Conservation (phyloP, 2,888 invertebrate species). For the Thereva unica region DNA sequence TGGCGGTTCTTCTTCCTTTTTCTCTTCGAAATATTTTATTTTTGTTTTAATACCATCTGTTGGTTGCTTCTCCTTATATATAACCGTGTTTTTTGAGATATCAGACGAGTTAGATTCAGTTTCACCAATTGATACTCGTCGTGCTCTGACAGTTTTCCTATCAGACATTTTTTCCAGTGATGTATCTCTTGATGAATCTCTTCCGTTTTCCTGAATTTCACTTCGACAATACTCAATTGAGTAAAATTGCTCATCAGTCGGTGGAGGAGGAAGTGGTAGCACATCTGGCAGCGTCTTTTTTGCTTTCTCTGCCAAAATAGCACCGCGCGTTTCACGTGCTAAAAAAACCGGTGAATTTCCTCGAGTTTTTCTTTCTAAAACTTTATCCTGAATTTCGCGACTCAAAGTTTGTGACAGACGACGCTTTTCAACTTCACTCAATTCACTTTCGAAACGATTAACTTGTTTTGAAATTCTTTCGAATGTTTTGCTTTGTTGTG, state of each 20-base stretch:
- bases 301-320: conserved; percentile 63
- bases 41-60: conserved; percentile 69
- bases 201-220: conserved; percentile 48
- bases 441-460: conserved; percentile 49
- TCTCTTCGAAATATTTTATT: conserved; percentile 80
- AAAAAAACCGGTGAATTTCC: conserved; percentile 55
- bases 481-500: conserved; percentile 38
- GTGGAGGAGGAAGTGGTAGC: conserved; percentile 48
- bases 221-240: conserved; percentile 40
- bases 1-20: conserved; percentile 62
- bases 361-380: conserved; percentile 49
- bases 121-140: conserved; percentile 64
- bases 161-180: conserved; percentile 22
- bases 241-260: conserved; percentile 38
- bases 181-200: conserved; percentile 14
- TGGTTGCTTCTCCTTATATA: conserved; percentile 60
- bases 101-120: conserved; percentile 76
- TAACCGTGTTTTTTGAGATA: conserved; percentile 71
- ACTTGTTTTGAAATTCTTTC: conserved; percentile 41
- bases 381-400: conserved; percentile 71
- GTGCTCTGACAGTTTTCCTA: conserved; percentile 39
- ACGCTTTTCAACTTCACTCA: conserved; percentile 71
- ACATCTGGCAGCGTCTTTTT: conserved; percentile 52
- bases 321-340: conserved; percentile 66
- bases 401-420: conserved; percentile 73